Evolutionary conservation across 2,113 vertebrate species (phyloP).

Genomic region (Ctenodactylus gundi): DNA sequence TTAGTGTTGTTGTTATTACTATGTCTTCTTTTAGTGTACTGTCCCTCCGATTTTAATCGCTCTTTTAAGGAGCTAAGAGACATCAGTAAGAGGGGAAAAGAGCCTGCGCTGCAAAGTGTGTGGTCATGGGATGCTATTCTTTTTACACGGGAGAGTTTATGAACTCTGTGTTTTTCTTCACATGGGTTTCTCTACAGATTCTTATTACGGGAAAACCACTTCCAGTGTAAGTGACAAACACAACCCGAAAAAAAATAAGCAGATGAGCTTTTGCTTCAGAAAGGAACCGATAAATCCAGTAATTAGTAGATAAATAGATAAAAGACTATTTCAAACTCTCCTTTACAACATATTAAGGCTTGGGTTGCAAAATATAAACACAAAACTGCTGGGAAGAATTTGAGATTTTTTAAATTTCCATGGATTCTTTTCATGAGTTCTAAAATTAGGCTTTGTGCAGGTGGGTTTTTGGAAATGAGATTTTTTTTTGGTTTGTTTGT

Average conservation of each 20-base stretch:
- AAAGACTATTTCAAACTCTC: slow-evolving; percentile 12
- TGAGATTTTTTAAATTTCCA: slow-evolving; percentile 71
- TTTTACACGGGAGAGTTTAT: background rate
- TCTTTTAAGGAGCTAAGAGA: background rate
- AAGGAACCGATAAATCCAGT: slow-evolving; percentile 13
- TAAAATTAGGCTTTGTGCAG: slow-evolving; percentile 62
- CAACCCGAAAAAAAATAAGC: background rate
- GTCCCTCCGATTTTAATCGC: slow-evolving; percentile 11
- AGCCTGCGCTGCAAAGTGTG: background rate
- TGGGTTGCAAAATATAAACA: slow-evolving; percentile 39
- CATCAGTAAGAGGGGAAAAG: background rate
- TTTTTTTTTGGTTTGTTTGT: no score
- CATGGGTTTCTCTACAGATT: background rate
- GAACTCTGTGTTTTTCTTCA: background rate
- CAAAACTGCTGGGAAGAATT: slow-evolving; percentile 11
- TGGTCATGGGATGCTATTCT: slow-evolving; percentile 3
- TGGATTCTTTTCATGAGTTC: no score
- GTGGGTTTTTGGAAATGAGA: slow-evolving; percentile 33
- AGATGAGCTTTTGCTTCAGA: background rate
- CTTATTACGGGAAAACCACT: background rate
- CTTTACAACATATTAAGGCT: slow-evolving; percentile 54
- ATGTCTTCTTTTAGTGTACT: no score
- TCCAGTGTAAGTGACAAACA: background rate
- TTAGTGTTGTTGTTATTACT: no score
- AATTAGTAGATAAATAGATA: slow-evolving; percentile 9